These are phyloP conservation scores for Drosophila acutilabella DNA, from an alignment of 2,888 invertebrate genomes.

Conservation along the genomic window DNA sequence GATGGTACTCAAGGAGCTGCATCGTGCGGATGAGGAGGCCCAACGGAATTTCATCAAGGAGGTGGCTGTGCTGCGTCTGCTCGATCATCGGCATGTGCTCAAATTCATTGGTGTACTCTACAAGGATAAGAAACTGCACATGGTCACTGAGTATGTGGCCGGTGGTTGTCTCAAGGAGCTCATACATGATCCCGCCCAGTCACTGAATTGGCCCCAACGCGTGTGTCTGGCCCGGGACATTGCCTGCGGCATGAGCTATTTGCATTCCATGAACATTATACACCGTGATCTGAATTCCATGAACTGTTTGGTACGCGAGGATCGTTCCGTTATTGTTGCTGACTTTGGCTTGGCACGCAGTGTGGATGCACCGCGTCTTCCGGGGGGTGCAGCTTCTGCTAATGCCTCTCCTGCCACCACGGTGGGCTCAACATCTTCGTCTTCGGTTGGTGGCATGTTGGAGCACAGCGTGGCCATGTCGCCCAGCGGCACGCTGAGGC, in stretches of 20 bases:
- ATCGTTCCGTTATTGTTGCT: slow-evolving; percentile 96
- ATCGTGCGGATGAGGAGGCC: slow-evolving; percentile 96
- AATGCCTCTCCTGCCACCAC: slow-evolving; percentile 15
- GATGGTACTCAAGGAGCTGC: slow-evolving; percentile 97
- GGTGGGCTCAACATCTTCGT: not conserved
- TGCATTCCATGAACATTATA: slow-evolving; percentile 97
- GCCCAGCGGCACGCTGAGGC: slow-evolving; percentile 85
- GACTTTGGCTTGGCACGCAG: slow-evolving; percentile 97
- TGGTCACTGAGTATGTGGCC: slow-evolving; percentile 96
- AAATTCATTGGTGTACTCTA: slow-evolving; percentile 97
- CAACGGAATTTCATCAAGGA: slow-evolving; percentile 97
- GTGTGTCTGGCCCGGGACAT: slow-evolving; percentile 96
- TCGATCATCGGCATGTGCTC: slow-evolving; percentile 95
- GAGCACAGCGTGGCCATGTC: slow-evolving; percentile 42
- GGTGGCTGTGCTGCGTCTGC: slow-evolving; percentile 95
- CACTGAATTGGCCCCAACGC: slow-evolving; percentile 92
- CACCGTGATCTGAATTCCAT: slow-evolving; percentile 98
- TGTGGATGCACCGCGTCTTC: slow-evolving; percentile 85
- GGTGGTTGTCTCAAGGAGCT: slow-evolving; percentile 95
- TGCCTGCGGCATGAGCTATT: slow-evolving; percentile 96
- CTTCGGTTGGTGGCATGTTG: not conserved
- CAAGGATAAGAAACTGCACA: slow-evolving; percentile 95
- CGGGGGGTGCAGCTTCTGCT: slow-evolving; percentile 20
- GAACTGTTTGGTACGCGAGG: slow-evolving; percentile 96
- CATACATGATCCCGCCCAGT: slow-evolving; percentile 90